These are phyloP conservation scores for Callorhinus ursinus DNA, from an alignment of 2,113 vertebrate genomes.

Conservation along the genomic window DNA sequence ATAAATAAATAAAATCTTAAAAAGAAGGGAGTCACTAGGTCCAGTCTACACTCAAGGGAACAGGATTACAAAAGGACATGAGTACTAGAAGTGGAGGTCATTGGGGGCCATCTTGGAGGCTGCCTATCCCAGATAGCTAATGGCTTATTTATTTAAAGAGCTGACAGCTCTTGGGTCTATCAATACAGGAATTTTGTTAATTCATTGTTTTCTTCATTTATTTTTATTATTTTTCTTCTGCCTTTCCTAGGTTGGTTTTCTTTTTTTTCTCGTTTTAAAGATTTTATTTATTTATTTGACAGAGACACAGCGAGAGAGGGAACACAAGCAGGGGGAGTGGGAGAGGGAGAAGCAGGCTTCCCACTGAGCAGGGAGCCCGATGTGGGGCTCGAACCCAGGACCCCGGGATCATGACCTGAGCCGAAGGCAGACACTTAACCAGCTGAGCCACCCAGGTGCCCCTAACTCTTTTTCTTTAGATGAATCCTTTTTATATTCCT, in stretches of 20 bases:
- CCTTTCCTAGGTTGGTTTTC: not conserved
- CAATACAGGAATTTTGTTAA: not conserved
- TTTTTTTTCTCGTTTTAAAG: not conserved
- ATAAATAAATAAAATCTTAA: not conserved
- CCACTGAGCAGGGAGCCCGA: too few species aligned
- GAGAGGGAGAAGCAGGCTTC: too few species aligned
- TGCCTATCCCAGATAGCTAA: not conserved
- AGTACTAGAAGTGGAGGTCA: not conserved
- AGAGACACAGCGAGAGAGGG: too few species aligned
- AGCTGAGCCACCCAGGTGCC: too few species aligned
- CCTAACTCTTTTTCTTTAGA: not conserved
- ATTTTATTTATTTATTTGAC: too few species aligned
- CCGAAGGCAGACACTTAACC: too few species aligned
- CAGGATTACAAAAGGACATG: not conserved
- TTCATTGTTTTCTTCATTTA: not conserved
- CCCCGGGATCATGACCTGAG: too few species aligned
- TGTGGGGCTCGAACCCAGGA: too few species aligned
- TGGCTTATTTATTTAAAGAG: constrained; percentile 2
- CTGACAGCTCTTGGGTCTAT: not conserved
- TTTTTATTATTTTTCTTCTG: not conserved
- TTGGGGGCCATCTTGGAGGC: not conserved
- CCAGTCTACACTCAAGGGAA: not conserved
- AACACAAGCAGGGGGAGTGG: too few species aligned
- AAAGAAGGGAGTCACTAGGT: not conserved
- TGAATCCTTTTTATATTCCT: not conserved